Conservation (phyloP, 2,888 invertebrate genomes). For the Opisthograptis luteolata region DNA sequence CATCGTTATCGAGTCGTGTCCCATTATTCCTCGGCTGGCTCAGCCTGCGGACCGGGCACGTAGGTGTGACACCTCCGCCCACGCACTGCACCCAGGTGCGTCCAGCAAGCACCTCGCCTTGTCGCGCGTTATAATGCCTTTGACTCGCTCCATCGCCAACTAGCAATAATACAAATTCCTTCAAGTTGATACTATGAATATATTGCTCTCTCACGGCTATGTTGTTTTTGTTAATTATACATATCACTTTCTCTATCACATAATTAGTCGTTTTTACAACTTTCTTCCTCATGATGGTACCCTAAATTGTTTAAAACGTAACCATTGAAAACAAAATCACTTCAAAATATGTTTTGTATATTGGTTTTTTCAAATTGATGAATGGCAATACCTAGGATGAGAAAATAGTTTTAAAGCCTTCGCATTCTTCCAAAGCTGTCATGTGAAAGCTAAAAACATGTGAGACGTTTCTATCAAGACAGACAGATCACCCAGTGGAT, state of each 20-base stretch:
- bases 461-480: constrained; percentile 47
- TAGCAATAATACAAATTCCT: not conserved
- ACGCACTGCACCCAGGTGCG: constrained; percentile 74
- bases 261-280: constrained; percentile 7
- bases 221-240: constrained; percentile 1
- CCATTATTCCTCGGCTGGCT: constrained; percentile 47
- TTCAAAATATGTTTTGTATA: too few species aligned
- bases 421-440: constrained; percentile 11
- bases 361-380: not conserved
- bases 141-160: constrained; percentile 27
- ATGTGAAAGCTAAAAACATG: constrained; percentile 35
- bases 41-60: constrained; percentile 43
- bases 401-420: not conserved
- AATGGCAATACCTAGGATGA: not conserved
- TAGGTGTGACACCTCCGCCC: constrained; percentile 66
- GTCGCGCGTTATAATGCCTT: constrained; percentile 13
- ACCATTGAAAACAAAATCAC: too few species aligned
- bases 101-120: constrained; percentile 28
- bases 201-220: not conserved
- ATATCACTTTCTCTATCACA: constrained; percentile 7
- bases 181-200: not conserved
- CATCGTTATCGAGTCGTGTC: constrained; percentile 49
- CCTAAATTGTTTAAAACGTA: too few species aligned
- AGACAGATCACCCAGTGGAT: constrained; percentile 47
- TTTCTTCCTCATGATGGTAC: not conserved